A percentile compares a stretch with the other conserved stretches of the same genome.
These are phyloP conservation scores for Panthera leo DNA, from an alignment of 2,113 vertebrate genomes.

Conservation along the genomic window DNA sequence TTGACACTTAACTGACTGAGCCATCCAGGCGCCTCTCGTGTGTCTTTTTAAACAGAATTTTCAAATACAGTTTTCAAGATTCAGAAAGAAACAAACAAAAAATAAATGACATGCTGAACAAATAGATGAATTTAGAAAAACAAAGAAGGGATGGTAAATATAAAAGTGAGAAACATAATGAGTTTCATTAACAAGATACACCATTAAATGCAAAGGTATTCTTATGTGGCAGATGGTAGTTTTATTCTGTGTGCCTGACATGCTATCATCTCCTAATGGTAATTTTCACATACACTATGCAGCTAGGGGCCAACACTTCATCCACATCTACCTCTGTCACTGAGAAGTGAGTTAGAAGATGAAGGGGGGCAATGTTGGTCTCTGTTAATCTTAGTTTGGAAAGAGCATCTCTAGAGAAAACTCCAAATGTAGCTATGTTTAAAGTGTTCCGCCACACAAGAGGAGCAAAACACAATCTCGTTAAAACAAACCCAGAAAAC, in stretches of 20 bases:
- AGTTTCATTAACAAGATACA: conserved; percentile 30
- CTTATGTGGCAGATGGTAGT: background rate
- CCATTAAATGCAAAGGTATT: background rate
- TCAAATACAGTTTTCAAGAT: background rate
- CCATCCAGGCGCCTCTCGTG: too few species aligned
- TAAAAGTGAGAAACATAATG: conserved; percentile 33
- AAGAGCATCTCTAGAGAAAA: background rate
- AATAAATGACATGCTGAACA: background rate
- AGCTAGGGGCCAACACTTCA: background rate
- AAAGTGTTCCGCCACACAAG: conserved; percentile 22
- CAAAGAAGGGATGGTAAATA: background rate
- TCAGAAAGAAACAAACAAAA: background rate
- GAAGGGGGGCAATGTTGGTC: background rate
- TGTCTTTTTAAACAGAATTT: background rate
- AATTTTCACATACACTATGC: background rate
- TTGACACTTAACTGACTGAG: too few species aligned
- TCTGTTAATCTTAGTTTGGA: conserved; percentile 8
- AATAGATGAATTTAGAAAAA: background rate
- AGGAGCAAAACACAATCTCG: conserved; percentile 43
- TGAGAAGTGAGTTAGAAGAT: background rate
- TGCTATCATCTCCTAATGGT: background rate
- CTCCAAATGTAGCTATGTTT: conserved; percentile 25
- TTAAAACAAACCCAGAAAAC: conserved; percentile 52
- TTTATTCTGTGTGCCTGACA: background rate
- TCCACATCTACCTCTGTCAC: background rate